Conservation (phyloP, 2,113 vertebrate species). For the Trachemys scripta region DNA sequence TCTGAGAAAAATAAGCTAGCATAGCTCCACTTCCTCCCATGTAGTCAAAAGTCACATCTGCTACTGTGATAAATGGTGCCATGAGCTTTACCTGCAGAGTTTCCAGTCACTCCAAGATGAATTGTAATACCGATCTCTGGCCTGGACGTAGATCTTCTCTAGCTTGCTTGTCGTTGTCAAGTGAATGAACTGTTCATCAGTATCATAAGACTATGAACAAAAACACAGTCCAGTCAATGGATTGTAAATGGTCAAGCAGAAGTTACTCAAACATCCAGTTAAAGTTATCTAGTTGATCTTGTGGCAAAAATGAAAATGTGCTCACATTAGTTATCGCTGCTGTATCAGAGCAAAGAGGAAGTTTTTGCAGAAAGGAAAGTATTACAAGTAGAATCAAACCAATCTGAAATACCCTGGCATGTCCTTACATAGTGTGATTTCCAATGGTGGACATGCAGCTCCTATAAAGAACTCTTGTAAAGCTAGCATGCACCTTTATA, state of each 20-base stretch:
- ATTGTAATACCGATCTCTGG: constrained; percentile 74
- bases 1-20: not conserved
- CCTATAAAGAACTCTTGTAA: rapidly evolving
- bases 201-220: not conserved
- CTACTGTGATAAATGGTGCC: not conserved
- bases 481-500: rapidly evolving
- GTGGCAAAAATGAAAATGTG: not conserved
- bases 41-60: not conserved
- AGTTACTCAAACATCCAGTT: not conserved
- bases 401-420: not conserved
- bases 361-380: not conserved
- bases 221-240: not conserved
- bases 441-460: not conserved
- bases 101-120: constrained; percentile 77
- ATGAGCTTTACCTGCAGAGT: constrained; percentile 53
- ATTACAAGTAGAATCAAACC: not conserved
- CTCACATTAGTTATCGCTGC: not conserved
- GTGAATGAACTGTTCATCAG: not conserved
- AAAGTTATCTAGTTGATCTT: not conserved
- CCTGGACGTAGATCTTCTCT: constrained; percentile 54
- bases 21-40: not conserved
- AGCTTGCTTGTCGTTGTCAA: not conserved
- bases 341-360: not conserved
- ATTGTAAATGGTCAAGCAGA: not conserved
- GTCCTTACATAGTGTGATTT: not conserved